phyloP scores from a whole-genome alignment of 2,113 vertebrate genomes.

The Scopus umbretta region DNA sequence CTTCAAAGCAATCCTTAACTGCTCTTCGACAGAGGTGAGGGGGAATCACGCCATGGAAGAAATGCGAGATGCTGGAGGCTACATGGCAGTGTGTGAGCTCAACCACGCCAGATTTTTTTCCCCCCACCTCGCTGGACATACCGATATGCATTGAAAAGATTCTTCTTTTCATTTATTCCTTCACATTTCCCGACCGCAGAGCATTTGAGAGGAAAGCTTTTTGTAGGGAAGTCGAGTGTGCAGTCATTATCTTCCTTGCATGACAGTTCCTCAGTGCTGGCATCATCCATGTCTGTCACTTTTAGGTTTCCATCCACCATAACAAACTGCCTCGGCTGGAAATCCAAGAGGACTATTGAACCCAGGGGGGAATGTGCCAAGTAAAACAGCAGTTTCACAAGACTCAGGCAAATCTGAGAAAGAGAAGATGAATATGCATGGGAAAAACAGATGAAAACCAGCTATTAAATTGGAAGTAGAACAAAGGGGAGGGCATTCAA shows the following conservation, averaged over 20 bases:
- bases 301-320: conserved; percentile 85
- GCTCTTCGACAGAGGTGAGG: neutral
- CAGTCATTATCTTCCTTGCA: conserved; percentile 80
- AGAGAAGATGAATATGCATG: conserved; percentile 44
- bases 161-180: conserved; percentile 85
- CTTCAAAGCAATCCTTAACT: neutral
- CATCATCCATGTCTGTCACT: conserved; percentile 89
- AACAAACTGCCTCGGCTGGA: conserved; percentile 91
- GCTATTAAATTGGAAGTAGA: conserved; percentile 50
- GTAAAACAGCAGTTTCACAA: conserved; percentile 85
- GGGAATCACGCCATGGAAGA: neutral
- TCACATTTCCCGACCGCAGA: conserved; percentile 69
- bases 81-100: neutral
- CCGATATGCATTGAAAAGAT: conserved; percentile 91
- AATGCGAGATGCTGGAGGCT: neutral
- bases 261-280: conserved; percentile 72
- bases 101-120: neutral
- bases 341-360: conserved; percentile 88
- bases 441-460: conserved; percentile 22
- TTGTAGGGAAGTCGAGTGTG: conserved; percentile 79
- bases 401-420: conserved; percentile 85
- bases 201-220: conserved; percentile 80
- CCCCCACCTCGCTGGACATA: neutral
- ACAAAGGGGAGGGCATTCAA: conserved; percentile 38
- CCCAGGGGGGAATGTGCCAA: conserved; percentile 86